These are phyloP conservation scores for Ptychochromis oligacanthus DNA, from an alignment of 2,113 vertebrate species.

Conservation along the genomic window DNA sequence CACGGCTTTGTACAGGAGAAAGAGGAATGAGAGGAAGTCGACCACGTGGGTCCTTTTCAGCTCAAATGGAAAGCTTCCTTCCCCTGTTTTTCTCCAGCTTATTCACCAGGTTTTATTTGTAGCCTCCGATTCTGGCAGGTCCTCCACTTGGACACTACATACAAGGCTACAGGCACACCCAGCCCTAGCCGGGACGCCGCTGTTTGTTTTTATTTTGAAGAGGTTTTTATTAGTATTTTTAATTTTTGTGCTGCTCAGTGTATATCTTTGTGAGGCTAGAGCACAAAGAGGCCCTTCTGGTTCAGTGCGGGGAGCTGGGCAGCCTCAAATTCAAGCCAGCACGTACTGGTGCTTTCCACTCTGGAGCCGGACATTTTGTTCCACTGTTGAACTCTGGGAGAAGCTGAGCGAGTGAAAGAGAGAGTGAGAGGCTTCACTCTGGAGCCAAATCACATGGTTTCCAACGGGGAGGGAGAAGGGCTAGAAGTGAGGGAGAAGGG, in stretches of 20 bases:
- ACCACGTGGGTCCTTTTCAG: slow-evolving; percentile 35
- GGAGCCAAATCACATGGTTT: slow-evolving; percentile 55
- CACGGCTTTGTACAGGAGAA: slow-evolving; percentile 1
- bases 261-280: slow-evolving; percentile 64
- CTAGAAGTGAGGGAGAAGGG: background rate
- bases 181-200: slow-evolving; percentile 16
- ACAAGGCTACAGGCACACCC: background rate
- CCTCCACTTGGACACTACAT: slow-evolving; percentile 8
- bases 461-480: slow-evolving; percentile 15
- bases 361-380: slow-evolving; percentile 83
- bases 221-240: slow-evolving; percentile 35
- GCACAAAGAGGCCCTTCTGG: slow-evolving; percentile 74
- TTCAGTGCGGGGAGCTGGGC: slow-evolving; percentile 52
- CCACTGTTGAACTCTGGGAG: slow-evolving; percentile 79
- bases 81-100: slow-evolving; percentile 41
- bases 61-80: slow-evolving; percentile 63
- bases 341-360: slow-evolving; percentile 73
- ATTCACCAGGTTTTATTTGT: slow-evolving; percentile 57
- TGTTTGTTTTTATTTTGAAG: slow-evolving; percentile 49
- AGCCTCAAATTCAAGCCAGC: slow-evolving; percentile 57
- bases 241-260: slow-evolving; percentile 34
- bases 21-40: slow-evolving; percentile 10
- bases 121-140: slow-evolving; percentile 35
- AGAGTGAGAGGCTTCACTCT: slow-evolving; percentile 36
- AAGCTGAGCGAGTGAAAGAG: slow-evolving; percentile 48